Percentiles rank a stretch among this genome's conserved stretches.
phyloP scores from a whole-genome alignment of 2,113 vertebrate species.

The Peromyscus polionotus region DNA sequence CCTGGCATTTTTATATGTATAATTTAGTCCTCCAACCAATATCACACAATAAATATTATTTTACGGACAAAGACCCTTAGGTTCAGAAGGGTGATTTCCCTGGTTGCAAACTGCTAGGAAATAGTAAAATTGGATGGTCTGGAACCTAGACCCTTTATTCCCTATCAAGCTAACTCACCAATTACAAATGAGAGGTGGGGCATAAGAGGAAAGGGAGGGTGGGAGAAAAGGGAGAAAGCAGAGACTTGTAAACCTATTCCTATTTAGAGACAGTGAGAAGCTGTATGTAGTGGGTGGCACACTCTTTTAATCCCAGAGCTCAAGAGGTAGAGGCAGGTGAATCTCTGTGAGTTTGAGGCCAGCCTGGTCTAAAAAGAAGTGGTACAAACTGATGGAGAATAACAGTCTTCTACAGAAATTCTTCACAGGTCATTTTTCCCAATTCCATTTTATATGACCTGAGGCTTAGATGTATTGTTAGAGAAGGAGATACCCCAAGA shows the following conservation, averaged over 20 bases:
- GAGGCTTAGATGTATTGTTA: background rate
- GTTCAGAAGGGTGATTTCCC: background rate
- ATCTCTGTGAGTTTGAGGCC: background rate
- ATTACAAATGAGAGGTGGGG: background rate
- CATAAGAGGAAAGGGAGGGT: background rate
- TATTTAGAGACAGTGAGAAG: slow-evolving; percentile 1
- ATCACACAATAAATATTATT: slow-evolving; percentile 2
- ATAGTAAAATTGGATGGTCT: background rate
- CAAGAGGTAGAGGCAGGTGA: background rate
- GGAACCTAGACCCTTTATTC: background rate
- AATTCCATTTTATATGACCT: slow-evolving; percentile 44
- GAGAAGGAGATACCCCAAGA: background rate
- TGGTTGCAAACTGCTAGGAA: slow-evolving; percentile 16
- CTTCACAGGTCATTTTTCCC: slow-evolving; percentile 35
- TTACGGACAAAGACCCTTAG: background rate
- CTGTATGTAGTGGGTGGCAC: background rate
- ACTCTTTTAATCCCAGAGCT: background rate
- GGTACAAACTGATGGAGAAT: background rate
- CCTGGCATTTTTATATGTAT: slow-evolving; percentile 2
- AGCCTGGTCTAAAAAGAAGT: background rate
- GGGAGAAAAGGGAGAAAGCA: background rate
- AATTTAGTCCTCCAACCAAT: background rate
- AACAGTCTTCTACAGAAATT: slow-evolving; percentile 27
- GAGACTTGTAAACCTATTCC: background rate
- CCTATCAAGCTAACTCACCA: background rate